phyloP scores from a whole-genome alignment of 2,113 vertebrate species.

The Pogona vitticeps region DNA sequence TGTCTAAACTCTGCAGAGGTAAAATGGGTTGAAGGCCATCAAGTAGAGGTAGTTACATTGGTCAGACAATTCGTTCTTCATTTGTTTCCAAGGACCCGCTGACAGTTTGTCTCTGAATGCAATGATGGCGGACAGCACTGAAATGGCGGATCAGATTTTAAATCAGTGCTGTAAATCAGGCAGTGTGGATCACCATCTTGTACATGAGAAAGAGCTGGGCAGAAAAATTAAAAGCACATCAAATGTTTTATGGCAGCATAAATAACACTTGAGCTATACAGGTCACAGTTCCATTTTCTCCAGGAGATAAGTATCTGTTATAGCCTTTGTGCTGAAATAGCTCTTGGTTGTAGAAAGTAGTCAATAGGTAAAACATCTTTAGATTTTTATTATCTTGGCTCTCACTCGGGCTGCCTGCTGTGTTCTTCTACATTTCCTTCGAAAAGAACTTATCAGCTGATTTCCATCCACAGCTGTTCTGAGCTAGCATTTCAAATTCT shows the following conservation, averaged over 20 bases:
- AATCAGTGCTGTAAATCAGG: neutral
- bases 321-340: neutral
- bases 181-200: neutral
- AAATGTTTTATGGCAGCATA: neutral
- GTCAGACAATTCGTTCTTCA: neutral
- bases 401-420: neutral
- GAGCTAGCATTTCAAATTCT: neutral
- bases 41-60: neutral
- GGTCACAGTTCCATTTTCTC: neutral
- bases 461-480: neutral
- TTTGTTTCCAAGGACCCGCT: neutral
- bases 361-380: neutral
- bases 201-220: neutral
- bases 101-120: neutral
- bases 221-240: slow-evolving; percentile 25
- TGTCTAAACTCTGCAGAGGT: too few species aligned
- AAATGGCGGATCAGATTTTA: slow-evolving; percentile 18
- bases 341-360: rapidly evolving
- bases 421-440: neutral
- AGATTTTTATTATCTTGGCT: neutral
- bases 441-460: neutral
- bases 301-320: neutral
- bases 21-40: neutral
- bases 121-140: neutral
- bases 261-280: slow-evolving; percentile 24